Base-by-base conservation (phyloP, 1,140 invertebrate genomes). In the Halotydeus destructor region DNA sequence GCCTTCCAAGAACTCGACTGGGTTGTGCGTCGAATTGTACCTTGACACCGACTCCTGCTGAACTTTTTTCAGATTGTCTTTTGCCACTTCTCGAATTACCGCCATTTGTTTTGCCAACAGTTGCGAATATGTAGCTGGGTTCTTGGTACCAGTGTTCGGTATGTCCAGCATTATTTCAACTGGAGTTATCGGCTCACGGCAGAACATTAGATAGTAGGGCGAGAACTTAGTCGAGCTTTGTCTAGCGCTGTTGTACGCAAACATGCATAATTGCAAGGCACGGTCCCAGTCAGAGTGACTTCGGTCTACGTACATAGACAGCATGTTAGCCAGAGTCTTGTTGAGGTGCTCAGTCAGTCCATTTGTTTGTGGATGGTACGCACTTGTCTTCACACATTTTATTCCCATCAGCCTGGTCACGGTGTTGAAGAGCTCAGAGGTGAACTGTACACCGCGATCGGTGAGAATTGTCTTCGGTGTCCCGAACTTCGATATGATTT, bases 151-250 rank as follows among this genome's bases (percentile, higher is more conserved):
- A 6, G 14, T 34, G 14, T 9, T n/a, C 21, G 33, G 33, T 38
- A 14, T 30, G 6, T 38, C 22, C 37, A 38, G 26, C 22, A 21
- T 5, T 6, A 26, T 21, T 16, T 26, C 24, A 23, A 41, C 14
- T 39, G 39, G 39, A 11, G 25, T 12, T 19, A 21, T 52, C 9
- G 60, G 52, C 43, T 58, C 56, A 36, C 47, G 44, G 6, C 61
- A 61, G 40, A 61, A 64, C 16, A 66, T n/a, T 5, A 66, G 26
- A 52, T 62, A 57, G 38, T 60, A 58, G 1, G 62, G 58, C 8
- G 56, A 46, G 44, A 52, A 60, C 12, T 54, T 50, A 0, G 58
- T 65, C 0, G 55, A 49, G 32, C 46, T 45, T 41, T 67, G 64
- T 2, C 52, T 23, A 9, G 57, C 51, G 0, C 58, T 60, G 30